Evolutionary conservation across 2,113 vertebrate genomes (phyloP).

Genomic region (Microtus montanus): DNA sequence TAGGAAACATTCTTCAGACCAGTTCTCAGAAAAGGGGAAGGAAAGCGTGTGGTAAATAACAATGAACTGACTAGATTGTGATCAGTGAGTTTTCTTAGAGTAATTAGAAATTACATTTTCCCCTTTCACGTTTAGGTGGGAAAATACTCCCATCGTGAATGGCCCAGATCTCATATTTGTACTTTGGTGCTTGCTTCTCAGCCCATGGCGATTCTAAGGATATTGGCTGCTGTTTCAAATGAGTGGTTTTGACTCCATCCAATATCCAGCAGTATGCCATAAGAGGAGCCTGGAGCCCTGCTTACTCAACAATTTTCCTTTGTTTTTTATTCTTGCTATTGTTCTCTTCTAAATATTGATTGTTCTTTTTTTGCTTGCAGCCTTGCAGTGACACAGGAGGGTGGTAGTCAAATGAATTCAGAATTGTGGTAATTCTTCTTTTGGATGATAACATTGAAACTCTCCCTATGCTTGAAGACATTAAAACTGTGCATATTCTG

Average conservation of each 20-base stretch:
- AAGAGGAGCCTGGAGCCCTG: neutral
- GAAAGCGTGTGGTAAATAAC: neutral
- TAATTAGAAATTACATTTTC: neutral
- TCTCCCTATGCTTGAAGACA: neutral
- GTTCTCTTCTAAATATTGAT: neutral
- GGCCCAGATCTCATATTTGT: neutral
- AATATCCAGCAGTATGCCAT: neutral
- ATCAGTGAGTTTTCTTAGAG: neutral
- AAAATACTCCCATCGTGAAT: neutral
- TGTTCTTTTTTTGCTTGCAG: neutral
- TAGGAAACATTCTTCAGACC: neutral
- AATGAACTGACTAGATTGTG: neutral
- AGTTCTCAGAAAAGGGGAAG: neutral
- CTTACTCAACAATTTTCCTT: neutral
- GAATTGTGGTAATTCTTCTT: neutral
- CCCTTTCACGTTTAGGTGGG: neutral
- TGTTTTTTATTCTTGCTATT: neutral
- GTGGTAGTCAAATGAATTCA: constrained; percentile 16
- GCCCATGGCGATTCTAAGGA: neutral
- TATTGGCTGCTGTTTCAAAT: neutral
- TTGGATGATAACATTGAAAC: neutral
- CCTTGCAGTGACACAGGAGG: neutral
- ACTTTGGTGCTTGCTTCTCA: constrained; percentile 22
- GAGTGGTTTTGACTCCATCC: neutral
- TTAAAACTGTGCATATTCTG: neutral